Conservation (phyloP, 2,113 vertebrate species). For the Pimephales promelas region DNA sequence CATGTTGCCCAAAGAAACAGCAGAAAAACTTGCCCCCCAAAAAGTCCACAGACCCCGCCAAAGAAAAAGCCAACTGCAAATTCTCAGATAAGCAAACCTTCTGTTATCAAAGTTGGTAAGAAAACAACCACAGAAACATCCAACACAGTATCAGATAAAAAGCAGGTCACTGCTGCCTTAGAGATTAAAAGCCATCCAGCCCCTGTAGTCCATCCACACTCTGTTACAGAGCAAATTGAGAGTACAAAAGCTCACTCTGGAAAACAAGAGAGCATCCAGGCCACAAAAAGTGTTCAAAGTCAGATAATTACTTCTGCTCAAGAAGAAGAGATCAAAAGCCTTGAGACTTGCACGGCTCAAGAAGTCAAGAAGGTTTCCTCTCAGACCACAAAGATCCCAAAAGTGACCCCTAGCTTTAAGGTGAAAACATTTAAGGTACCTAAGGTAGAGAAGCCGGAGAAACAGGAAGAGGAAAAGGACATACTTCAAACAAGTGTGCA, state of each 20-base stretch:
- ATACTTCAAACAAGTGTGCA: conserved; percentile 50
- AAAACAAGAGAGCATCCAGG: conserved; percentile 8
- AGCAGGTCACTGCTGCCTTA: conserved; percentile 43
- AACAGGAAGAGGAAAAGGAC: conserved; percentile 64
- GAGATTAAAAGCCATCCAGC: conserved; percentile 60
- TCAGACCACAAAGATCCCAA: conserved; percentile 73
- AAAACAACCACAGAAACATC: conserved; percentile 61
- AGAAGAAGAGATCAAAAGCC: conserved; percentile 69
- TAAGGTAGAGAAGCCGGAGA: conserved; percentile 58
- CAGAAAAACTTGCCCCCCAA: conserved; percentile 9
- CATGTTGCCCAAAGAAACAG: neutral
- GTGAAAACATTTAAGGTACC: conserved; percentile 79
- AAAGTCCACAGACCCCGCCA: conserved; percentile 51
- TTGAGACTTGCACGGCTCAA: conserved; percentile 60
- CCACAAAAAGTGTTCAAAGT: conserved; percentile 61
- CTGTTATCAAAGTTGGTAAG: conserved; percentile 66
- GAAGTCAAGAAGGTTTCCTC: conserved; percentile 63
- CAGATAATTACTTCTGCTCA: conserved; percentile 64
- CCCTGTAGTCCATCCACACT: conserved; percentile 54
- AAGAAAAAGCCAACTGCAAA: conserved; percentile 46
- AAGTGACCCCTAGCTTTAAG: conserved; percentile 77
- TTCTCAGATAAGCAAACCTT: conserved; percentile 68
- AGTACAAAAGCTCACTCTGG: conserved; percentile 56
- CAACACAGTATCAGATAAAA: conserved; percentile 59
- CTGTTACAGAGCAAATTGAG: conserved; percentile 65